A percentile compares a stretch with the other conserved stretches of the same genome.
Conservation (phyloP, 2,888 invertebrate species). For the Apodemia mormo region DNA sequence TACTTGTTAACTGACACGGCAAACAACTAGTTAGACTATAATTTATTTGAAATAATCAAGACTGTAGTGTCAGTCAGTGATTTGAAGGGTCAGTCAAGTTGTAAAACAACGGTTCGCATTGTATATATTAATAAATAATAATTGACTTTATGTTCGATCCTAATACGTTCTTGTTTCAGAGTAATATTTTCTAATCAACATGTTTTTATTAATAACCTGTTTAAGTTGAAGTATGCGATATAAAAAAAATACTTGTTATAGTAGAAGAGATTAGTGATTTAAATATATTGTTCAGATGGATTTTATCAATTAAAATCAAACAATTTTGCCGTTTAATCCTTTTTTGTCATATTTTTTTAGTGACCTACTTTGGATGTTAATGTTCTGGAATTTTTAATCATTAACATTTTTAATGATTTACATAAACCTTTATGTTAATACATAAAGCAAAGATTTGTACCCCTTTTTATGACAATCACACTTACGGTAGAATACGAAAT, state of each 20-base stretch:
- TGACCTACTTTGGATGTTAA: too few species aligned
- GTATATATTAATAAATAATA: slow-evolving; percentile 24
- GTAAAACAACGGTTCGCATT: slow-evolving; percentile 25
- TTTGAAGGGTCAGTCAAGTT: slow-evolving; percentile 24
- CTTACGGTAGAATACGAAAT: too few species aligned
- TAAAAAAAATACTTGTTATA: not conserved
- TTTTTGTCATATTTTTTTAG: too few species aligned
- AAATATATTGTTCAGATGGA: too few species aligned
- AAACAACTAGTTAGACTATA: slow-evolving; percentile 51
- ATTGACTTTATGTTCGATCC: slow-evolving; percentile 17
- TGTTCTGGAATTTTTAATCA: too few species aligned
- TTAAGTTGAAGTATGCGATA: not conserved
- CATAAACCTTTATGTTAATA: too few species aligned
- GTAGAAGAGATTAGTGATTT: not conserved
- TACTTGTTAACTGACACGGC: slow-evolving; percentile 69
- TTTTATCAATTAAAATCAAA: too few species aligned
- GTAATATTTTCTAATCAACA: slow-evolving; percentile 12
- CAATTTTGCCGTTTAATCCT: too few species aligned
- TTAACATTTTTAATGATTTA: too few species aligned
- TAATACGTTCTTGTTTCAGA: slow-evolving; percentile 18
- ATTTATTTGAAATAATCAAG: slow-evolving; percentile 33
- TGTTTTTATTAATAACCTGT: not conserved
- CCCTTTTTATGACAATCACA: too few species aligned
- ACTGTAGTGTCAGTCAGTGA: slow-evolving; percentile 27
- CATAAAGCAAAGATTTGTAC: too few species aligned